Evolutionary conservation across 2,797 vertebrate genomes (phyloP).

Genomic region (Poeciliopsis paucimaculata): DNA sequence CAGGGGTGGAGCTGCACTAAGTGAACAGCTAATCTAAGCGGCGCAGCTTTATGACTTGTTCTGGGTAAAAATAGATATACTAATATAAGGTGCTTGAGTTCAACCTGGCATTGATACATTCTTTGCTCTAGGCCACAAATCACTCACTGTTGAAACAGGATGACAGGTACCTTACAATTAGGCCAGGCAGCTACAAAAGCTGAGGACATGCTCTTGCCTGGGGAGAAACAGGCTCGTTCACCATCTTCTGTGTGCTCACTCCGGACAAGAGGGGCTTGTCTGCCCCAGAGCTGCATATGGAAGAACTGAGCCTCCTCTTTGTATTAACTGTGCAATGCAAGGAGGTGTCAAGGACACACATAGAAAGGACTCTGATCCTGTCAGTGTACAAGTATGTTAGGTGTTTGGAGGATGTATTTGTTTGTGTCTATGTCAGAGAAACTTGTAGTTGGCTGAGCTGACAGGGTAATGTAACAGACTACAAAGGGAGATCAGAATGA

Average conservation of each 20-base stretch:
- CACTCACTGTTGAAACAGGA: slow-evolving; percentile 61
- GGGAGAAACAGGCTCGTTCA: slow-evolving; percentile 41
- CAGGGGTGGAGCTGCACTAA: slow-evolving; percentile 45
- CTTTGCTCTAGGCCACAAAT: slow-evolving; percentile 60
- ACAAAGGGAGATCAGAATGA: slow-evolving; percentile 75
- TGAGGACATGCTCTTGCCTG: slow-evolving; percentile 68
- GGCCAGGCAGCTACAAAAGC: slow-evolving; percentile 53
- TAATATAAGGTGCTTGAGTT: slow-evolving; percentile 57
- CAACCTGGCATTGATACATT: slow-evolving; percentile 66
- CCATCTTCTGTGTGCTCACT: slow-evolving; percentile 28
- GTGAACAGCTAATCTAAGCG: slow-evolving; percentile 34
- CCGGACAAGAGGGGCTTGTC: slow-evolving; percentile 19
- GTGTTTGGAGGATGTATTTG: slow-evolving; percentile 42
- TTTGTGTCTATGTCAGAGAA: slow-evolving; percentile 34
- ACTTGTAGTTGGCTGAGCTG: slow-evolving; percentile 64
- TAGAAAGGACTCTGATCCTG: slow-evolving; percentile 26
- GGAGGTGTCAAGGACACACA: slow-evolving; percentile 61
- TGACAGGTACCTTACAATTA: slow-evolving; percentile 61
- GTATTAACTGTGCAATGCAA: slow-evolving; percentile 30
- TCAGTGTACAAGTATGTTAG: slow-evolving; percentile 44
- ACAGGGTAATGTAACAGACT: slow-evolving; percentile 67
- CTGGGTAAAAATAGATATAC: slow-evolving; percentile 43
- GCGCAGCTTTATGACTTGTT: slow-evolving; percentile 20
- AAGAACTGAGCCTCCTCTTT: slow-evolving; percentile 19
- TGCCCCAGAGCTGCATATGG: slow-evolving; percentile 42